phyloP scores from a whole-genome alignment of 2,888 invertebrate species.

The Amphipoea lucens region DNA sequence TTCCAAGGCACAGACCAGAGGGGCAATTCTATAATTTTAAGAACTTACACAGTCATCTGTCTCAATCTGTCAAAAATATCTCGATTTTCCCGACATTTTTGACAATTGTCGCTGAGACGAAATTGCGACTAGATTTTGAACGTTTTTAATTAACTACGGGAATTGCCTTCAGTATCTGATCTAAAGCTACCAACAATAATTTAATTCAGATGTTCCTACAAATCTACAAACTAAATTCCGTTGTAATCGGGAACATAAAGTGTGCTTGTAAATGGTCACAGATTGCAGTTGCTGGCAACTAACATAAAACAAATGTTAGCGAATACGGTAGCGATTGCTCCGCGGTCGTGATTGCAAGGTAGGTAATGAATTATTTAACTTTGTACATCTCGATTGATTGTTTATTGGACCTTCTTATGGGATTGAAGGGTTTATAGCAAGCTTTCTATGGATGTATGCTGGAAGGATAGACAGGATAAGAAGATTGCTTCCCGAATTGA shows the following conservation, averaged over 20 bases:
- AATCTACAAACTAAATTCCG: constrained; percentile 51
- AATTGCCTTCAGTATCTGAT: neutral
- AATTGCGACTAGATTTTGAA: too few species aligned
- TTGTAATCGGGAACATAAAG: constrained; percentile 56
- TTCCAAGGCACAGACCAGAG: too few species aligned
- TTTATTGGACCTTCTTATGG: constrained; percentile 43
- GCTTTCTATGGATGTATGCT: constrained; percentile 3
- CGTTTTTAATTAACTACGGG: too few species aligned
- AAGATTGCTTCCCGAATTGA: constrained; percentile 5
- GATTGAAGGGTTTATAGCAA: constrained; percentile 32
- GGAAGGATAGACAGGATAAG: neutral
- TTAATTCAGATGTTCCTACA: constrained; percentile 22
- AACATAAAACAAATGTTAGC: constrained; percentile 33
- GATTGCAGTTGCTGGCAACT: constrained; percentile 51
- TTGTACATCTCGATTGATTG: constrained; percentile 44
- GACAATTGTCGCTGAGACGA: too few species aligned
- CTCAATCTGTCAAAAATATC: too few species aligned
- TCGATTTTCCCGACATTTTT: too few species aligned
- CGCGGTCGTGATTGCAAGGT: constrained; percentile 30
- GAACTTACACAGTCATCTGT: too few species aligned
- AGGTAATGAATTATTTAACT: constrained; percentile 58
- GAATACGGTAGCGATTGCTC: constrained; percentile 40
- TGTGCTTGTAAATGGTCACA: constrained; percentile 49
- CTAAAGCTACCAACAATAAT: constrained; percentile 16
- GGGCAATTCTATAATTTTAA: too few species aligned